phyloP scores from a whole-genome alignment of 2,113 vertebrate species.

The Vireo altiloquus region DNA sequence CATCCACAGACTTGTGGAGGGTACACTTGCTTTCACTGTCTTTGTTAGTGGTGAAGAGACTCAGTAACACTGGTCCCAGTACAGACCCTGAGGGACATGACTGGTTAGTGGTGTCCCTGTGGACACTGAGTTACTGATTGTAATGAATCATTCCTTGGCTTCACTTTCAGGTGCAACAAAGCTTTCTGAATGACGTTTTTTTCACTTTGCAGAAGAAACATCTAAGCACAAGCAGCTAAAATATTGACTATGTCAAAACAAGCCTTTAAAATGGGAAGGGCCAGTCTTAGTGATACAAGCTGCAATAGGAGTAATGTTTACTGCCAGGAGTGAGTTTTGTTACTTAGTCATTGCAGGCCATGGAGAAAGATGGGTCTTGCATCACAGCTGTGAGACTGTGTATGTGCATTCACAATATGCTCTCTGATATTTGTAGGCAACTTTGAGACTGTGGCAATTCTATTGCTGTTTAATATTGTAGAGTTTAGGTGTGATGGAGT shows the following conservation, averaged over 20 bases:
- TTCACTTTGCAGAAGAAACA: not conserved
- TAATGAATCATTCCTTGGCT: not conserved
- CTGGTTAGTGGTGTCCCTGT: not conserved
- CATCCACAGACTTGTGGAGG: not conserved
- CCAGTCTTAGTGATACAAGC: not conserved
- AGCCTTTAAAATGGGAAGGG: not conserved
- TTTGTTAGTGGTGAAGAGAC: not conserved
- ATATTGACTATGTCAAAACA: not conserved
- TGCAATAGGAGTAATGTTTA: not conserved
- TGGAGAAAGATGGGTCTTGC: not conserved
- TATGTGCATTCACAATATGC: fast-evolving
- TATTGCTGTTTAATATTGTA: not conserved
- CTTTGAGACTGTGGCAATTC: not conserved
- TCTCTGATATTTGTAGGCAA: not conserved
- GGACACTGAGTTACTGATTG: not conserved
- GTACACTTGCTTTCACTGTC: not conserved
- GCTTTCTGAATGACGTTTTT: not conserved
- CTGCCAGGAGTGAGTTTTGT: not conserved
- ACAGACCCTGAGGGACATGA: not conserved
- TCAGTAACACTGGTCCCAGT: not conserved
- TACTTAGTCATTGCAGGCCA: not conserved
- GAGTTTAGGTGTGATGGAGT: not conserved
- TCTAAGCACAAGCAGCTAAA: not conserved
- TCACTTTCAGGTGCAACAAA: not conserved
- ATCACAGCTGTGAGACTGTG: not conserved